Conservation (phyloP, 2,113 vertebrate species). For the Prunella himalayana region DNA sequence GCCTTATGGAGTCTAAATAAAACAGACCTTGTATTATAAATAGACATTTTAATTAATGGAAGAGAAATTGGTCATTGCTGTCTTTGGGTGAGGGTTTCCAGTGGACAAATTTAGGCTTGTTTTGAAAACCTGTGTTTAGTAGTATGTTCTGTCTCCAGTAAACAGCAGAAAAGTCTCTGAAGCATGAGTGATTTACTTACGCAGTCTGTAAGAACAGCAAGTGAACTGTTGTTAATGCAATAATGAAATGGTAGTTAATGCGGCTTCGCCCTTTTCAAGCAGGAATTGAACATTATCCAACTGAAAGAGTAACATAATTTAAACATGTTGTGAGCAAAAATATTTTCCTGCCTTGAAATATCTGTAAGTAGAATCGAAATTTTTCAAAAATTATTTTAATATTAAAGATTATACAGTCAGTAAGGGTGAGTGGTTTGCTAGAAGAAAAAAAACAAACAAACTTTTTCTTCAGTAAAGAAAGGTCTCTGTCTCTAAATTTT, state of each 20-base stretch:
- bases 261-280: not conserved
- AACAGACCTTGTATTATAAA: not conserved
- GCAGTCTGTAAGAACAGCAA: constrained; percentile 19
- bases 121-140: not conserved
- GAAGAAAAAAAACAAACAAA: not conserved
- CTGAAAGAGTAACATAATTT: constrained; percentile 49
- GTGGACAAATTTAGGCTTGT: not conserved
- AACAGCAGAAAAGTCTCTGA: constrained; percentile 16
- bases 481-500: not conserved
- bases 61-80: not conserved
- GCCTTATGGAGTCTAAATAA: not conserved
- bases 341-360: not conserved
- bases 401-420: not conserved
- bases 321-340: constrained; percentile 34
- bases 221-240: constrained; percentile 58
- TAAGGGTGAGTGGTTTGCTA: not conserved
- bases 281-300: constrained; percentile 20
- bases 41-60: not conserved
- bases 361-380: not conserved
- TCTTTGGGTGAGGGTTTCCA: not conserved
- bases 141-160: not conserved
- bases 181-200: constrained; percentile 38
- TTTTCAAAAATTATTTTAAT: not conserved
- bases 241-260: constrained; percentile 59
- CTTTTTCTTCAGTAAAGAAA: not conserved